Evolutionary conservation across 2,113 vertebrate species (phyloP).

Genomic region (Scomber scombrus): DNA sequence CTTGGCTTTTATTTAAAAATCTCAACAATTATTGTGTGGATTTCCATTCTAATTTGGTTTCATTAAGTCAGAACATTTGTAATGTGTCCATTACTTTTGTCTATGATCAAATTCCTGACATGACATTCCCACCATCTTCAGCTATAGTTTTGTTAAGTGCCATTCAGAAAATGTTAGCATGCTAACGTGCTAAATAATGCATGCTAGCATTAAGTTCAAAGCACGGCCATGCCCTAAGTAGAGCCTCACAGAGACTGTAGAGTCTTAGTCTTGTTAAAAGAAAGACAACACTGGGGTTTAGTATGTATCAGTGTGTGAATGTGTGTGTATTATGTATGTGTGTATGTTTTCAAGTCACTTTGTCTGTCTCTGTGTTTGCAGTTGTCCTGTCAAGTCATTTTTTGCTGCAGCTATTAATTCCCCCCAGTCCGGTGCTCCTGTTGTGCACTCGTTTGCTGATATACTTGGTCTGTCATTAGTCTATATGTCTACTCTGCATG

Average conservation of each 20-base stretch:
- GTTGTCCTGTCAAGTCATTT: slow-evolving; percentile 80
- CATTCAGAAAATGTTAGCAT: too few relatives aligned
- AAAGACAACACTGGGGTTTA: slow-evolving; percentile 14
- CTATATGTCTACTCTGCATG: slow-evolving; percentile 78
- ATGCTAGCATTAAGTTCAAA: too few relatives aligned
- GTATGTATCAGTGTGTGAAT: background rate
- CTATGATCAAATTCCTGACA: too few relatives aligned
- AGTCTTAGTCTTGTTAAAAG: background rate
- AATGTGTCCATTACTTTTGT: too few relatives aligned
- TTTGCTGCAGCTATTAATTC: slow-evolving; percentile 72
- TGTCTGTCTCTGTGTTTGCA: slow-evolving; percentile 70
- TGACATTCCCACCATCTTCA: background rate
- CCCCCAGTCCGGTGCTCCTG: slow-evolving; percentile 65
- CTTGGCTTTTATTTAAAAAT: too few relatives aligned
- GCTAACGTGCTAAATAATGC: too few relatives aligned
- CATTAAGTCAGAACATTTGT: too few relatives aligned
- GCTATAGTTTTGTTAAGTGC: slow-evolving; percentile 1
- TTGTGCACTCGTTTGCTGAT: slow-evolving; percentile 78
- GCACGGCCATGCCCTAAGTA: too few relatives aligned
- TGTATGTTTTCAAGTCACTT: slow-evolving; percentile 46
- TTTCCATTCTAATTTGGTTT: too few relatives aligned
- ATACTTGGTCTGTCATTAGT: slow-evolving; percentile 74
- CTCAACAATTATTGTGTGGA: too few relatives aligned
- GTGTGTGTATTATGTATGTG: slow-evolving; percentile 10
- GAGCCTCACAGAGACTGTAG: too few relatives aligned